Base-by-base conservation (phyloP, 2,888 invertebrate species). In the Drosophila setosimentum region DNA sequence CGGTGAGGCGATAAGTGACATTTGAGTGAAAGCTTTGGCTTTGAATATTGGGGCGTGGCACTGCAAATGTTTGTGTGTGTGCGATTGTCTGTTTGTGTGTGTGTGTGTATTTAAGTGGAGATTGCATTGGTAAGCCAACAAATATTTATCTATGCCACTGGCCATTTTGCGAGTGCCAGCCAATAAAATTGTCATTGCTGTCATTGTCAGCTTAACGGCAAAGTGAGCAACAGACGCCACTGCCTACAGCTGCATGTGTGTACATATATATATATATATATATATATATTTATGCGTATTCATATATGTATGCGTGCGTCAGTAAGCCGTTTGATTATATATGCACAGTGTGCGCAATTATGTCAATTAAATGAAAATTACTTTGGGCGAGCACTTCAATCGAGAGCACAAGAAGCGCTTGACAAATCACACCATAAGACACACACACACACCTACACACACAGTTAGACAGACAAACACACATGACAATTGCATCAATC, bases 311-410 rank as follows among this genome's bases (percentile, higher is more conserved):
- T 48, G 29, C 45, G 21, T 51, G 62, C 29, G 42, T 32, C 45
- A 53, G 71, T 49, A 64, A 77, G 67, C 51, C 80, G 70, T 85
- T 80, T 90, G 87, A 87, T 87, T 86, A 83, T 75, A 88, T 90
- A 90, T 86, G 89, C 89, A 82, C 82, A 87, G 90, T 86, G 83
- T 88, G 66, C 88, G 83, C 78, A 87, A 87, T 87, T 87, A 90
- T 87, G 87, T 87, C 87, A 87, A 87, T 87, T 87, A 88, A 88
- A 90, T 76, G 82, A 83, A 90, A 87, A 86, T 88, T 86, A 90
- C 87, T 87, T 87, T 83, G 74, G 78, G 53, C 59, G 51, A 80
- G 62, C 57, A 55, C 80, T 76, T 80, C 68, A 73, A 60, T 24
- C n/a, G 29, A 27, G 35, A 55, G 40, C 8, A 40, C 51, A 60